A percentile compares a stretch with the other conserved stretches of the same genome.
Evolutionary conservation across 1,140 invertebrate genomes (phyloP).

Genomic region (Fopius arisanus): DNA sequence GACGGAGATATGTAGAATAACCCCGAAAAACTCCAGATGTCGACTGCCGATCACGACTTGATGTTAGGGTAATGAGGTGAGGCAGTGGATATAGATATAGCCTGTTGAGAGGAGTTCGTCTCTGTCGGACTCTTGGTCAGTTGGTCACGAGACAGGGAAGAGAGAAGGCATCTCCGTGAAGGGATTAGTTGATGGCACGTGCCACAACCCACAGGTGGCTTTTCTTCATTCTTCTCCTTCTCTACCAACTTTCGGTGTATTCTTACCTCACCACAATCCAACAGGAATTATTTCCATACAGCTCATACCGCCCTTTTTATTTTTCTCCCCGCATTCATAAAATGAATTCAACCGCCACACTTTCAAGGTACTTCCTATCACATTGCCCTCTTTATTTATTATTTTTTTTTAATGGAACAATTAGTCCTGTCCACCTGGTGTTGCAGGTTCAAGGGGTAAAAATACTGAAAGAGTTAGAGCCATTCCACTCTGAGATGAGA

Average conservation of each 20-base stretch:
- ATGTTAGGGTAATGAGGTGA: conserved; percentile 13
- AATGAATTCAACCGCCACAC: no score
- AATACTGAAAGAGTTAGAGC: no score
- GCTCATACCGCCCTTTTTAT: no score
- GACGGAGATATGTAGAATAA: not conserved
- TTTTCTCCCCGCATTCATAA: not conserved
- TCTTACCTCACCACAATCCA: not conserved
- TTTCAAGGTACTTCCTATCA: no score
- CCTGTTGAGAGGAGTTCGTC: not conserved
- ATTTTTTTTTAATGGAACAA: not conserved
- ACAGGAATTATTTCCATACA: no score
- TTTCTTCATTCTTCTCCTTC: conserved; percentile 35
- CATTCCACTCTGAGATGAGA: no score
- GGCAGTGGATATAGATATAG: conserved; percentile 15
- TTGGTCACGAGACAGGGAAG: conserved; percentile 7
- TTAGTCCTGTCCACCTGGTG: not conserved
- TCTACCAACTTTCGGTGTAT: not conserved
- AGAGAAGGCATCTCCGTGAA: conserved; percentile 12
- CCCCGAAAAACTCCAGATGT: conserved; percentile 17
- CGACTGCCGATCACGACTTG: conserved; percentile 6
- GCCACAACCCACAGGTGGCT: conserved; percentile 52
- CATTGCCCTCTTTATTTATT: no score
- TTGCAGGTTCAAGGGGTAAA: not conserved
- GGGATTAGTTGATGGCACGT: conserved; percentile 50
- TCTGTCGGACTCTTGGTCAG: conserved; percentile 20